Percentiles rank a stretch among this genome's conserved stretches.
Conservation (phyloP, 1,140 invertebrate genomes). For the Pogonomyrmex barbatus region DNA sequence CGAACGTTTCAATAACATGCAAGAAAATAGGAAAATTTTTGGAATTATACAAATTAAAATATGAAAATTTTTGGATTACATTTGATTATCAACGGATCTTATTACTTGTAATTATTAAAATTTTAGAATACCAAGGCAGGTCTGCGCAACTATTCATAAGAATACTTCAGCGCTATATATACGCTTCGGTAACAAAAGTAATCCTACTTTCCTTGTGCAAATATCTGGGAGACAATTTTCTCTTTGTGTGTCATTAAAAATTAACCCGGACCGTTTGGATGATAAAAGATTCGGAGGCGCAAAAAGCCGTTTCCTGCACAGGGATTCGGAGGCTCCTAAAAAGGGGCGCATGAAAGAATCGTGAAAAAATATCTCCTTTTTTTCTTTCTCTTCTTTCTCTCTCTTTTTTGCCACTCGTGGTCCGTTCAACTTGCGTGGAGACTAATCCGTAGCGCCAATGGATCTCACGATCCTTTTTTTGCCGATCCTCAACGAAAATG, state of each 20-base stretch:
- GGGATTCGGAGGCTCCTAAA: conserved; percentile 60
- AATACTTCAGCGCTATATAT: neutral
- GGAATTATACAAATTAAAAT: no score
- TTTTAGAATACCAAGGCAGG: neutral
- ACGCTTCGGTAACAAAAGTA: neutral
- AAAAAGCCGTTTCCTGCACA: conserved; percentile 69
- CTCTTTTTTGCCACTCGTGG: conserved; percentile 35
- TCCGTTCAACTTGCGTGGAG: conserved; percentile 60
- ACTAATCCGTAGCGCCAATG: conserved; percentile 72
- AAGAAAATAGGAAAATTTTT: neutral
- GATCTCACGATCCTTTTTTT: conserved; percentile 72
- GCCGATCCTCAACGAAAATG: conserved; percentile 66
- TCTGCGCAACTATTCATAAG: neutral
- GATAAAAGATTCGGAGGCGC: conserved; percentile 49
- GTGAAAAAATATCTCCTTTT: conserved; percentile 58
- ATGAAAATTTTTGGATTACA: neutral
- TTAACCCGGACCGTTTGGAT: conserved; percentile 44
- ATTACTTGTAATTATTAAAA: neutral
- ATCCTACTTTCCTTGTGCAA: neutral
- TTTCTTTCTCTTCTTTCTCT: conserved; percentile 12
- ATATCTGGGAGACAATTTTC: conserved; percentile 17
- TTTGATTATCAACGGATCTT: neutral
- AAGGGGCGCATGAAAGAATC: conserved; percentile 60
- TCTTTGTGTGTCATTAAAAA: conserved; percentile 27
- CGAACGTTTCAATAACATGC: neutral